Conservation (phyloP, 2,113 vertebrate species). For the Tauraco erythrolophus region DNA sequence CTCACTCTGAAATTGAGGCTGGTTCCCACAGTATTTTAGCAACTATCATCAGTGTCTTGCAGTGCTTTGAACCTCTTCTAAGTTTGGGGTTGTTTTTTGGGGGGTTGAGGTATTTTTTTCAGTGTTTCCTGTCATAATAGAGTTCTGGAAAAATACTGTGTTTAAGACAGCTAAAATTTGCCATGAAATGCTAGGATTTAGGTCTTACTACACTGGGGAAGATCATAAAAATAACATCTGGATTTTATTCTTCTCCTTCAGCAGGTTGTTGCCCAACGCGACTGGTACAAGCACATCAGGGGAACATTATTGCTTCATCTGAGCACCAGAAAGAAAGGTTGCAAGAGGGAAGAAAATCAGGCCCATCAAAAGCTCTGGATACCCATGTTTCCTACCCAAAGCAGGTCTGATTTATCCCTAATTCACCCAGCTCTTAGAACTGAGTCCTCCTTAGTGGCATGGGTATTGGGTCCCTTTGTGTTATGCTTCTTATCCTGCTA, state of each 20-base stretch:
- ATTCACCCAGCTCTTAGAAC: not conserved
- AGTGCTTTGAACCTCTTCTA: not conserved
- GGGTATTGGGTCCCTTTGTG: not conserved
- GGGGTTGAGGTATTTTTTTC: not conserved
- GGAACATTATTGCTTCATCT: not conserved
- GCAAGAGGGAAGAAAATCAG: not conserved
- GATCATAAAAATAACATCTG: not conserved
- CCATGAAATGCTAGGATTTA: not conserved
- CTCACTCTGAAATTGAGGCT: not conserved
- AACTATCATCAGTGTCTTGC: not conserved
- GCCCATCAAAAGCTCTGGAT: not conserved
- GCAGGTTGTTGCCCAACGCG: not conserved
- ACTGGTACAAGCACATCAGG: not conserved
- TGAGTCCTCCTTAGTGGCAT: not conserved
- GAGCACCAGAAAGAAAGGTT: not conserved
- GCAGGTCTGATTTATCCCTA: not conserved
- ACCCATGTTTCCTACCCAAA: not conserved
- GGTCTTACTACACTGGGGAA: not conserved
- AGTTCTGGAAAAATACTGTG: not conserved
- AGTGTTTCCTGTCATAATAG: not conserved
- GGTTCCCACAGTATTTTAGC: not conserved
- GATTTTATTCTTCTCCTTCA: not conserved
- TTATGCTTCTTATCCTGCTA: not conserved
- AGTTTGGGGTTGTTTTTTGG: not conserved
- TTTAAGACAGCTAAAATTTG: not conserved